Evolutionary conservation across 2,797 vertebrate genomes (phyloP).

Genomic region (Phrynocephalus forsythii): DNA sequence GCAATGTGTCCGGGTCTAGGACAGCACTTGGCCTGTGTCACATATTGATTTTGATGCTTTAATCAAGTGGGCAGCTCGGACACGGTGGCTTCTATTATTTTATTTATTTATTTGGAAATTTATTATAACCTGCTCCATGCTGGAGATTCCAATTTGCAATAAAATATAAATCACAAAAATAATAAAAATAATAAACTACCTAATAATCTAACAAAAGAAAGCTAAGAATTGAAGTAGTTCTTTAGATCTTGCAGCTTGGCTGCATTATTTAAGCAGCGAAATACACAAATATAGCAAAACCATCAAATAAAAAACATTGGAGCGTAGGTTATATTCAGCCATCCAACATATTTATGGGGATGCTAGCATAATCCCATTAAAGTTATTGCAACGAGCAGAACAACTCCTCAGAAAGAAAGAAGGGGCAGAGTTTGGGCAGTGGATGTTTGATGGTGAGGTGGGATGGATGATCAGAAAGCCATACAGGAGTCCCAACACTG

Average conservation of each 20-base stretch:
- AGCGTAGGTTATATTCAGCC: neutral
- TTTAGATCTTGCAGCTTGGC: neutral
- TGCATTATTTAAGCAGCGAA: neutral
- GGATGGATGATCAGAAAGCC: too few relatives aligned
- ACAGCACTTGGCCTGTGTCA: neutral
- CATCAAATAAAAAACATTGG: neutral
- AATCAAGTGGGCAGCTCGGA: neutral
- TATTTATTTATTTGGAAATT: neutral
- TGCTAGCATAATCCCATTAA: neutral
- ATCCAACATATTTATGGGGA: neutral
- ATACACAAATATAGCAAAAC: neutral
- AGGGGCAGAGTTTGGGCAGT: neutral
- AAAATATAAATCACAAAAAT: neutral
- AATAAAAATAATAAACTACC: neutral
- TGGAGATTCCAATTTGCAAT: neutral
- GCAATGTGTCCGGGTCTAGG: neutral
- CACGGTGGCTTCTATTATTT: neutral
- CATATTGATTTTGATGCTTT: neutral
- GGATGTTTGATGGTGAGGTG: too few relatives aligned
- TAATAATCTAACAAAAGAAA: neutral
- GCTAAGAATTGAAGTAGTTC: neutral
- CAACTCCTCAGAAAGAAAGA: neutral
- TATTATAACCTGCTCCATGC: neutral
- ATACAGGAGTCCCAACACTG: neutral
- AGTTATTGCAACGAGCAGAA: neutral